Evolutionary conservation across 2,113 vertebrate genomes (phyloP), one percentile per base, ranked within the genome.

Genomic region (Perca fluviatilis): DNA sequence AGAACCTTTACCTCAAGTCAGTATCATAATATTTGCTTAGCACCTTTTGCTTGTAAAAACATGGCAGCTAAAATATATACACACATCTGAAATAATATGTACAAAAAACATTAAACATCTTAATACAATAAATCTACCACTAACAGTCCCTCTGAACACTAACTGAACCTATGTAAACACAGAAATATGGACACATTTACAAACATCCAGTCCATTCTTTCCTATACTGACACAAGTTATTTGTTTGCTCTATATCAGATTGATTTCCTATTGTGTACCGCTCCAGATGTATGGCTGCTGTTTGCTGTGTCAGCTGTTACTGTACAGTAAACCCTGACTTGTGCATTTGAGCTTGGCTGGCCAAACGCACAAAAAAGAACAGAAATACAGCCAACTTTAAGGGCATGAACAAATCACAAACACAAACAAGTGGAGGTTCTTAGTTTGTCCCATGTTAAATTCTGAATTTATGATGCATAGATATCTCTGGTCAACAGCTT

Each of bases 271-370:
- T 86, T 84, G 75, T 83, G 84, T 74, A 69, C 62, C 71, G 64
- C 71, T 85, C 21, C 72, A 80, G 86, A 82, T 80, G 83, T 57
- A 70, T 46, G 76, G 67, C 74, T 87, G 64, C 72, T 86, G 75
- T 80, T 70, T 83, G 71, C 86, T 89, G 79, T 61, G 84, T 93
- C 90, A 85, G 90, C 84, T 68, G 47, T 80, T 86, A 89, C 73
- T 64, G 58, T 80, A 89, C 73, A 67, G 62, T 80, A 79, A 86
- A 80, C 62, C 78, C 85, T 90, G 84, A 87, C 86, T 72, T 65
- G 68, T 80, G 74, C 81, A 77, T 83, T 89, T 83, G 71, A 83
- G 84, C 53, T 85, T 63, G 74, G 74, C 73, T 47, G 71, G 70
- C 43, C 57, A 63, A 71, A 89, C 61, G 84, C 16, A 0, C 51